Percentiles rank a stretch among this genome's conserved stretches.
phyloP scores from a whole-genome alignment of 1,140 invertebrate species.

The Trachymyrmex cornetzi region DNA sequence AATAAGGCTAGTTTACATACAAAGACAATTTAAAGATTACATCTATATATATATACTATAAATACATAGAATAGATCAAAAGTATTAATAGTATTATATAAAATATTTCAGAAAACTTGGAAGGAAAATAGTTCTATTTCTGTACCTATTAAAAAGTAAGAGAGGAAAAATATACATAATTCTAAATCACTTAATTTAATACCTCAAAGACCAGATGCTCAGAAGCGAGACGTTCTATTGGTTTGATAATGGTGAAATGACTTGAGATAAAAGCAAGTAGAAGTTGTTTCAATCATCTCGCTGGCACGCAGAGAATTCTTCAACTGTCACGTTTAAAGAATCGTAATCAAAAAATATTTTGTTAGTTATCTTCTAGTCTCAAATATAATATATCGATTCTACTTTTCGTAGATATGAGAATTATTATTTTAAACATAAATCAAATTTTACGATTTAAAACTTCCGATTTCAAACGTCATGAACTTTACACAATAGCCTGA shows the following conservation, averaged over 20 bases:
- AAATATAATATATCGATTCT: not conserved
- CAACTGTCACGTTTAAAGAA: not conserved
- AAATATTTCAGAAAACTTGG: not conserved
- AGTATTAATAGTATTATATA: not conserved
- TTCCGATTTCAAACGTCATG: conserved; percentile 19
- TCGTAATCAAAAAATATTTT: not conserved
- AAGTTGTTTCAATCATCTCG: conserved; percentile 29
- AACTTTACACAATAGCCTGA: conserved; percentile 8
- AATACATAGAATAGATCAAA: not conserved
- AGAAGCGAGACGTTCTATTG: not conserved
- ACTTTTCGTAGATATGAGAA: not conserved
- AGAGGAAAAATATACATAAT: not conserved
- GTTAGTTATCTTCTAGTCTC: not conserved
- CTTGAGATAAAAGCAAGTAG: not conserved
- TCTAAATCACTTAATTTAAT: not conserved
- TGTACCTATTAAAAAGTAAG: not conserved
- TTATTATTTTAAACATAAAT: not conserved
- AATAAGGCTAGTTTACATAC: not conserved
- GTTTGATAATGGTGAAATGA: not conserved
- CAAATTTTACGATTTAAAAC: conserved; percentile 40
- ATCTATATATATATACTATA: not conserved
- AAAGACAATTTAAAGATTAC: not conserved
- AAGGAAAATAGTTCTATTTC: not conserved
- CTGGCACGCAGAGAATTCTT: not conserved
- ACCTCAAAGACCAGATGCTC: not conserved